These are phyloP conservation scores for Meiosimyza platycephala DNA, from an alignment of 2,888 invertebrate genomes.

Conservation along the genomic window DNA sequence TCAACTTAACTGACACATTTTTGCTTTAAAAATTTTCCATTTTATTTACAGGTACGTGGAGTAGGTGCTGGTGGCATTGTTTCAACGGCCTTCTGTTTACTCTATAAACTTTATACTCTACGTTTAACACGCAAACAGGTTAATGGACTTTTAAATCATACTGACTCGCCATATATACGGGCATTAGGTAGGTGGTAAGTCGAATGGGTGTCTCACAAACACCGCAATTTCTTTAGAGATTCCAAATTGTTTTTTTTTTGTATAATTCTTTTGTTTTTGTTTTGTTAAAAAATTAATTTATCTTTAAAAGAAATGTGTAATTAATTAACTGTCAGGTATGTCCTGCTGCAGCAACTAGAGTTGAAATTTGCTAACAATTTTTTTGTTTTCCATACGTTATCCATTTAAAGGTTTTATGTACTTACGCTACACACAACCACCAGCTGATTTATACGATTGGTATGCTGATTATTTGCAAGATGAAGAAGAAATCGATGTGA, in stretches of 20 bases:
- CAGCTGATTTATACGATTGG: conserved; percentile 96
- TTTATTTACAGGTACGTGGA: conserved; percentile 82
- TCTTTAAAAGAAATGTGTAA: conserved; percentile 10
- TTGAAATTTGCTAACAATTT: conserved; percentile 8
- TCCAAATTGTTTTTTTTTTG: not conserved
- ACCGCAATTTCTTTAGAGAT: conserved; percentile 18
- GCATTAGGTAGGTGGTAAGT: conserved; percentile 81
- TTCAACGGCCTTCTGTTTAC: conserved; percentile 98
- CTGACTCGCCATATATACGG: conserved; percentile 97
- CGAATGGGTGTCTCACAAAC: conserved; percentile 57
- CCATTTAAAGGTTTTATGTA: conserved; percentile 74
- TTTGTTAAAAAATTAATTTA: not conserved
- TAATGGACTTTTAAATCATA: conserved; percentile 92
- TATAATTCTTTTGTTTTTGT: not conserved
- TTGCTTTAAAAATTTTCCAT: conserved; percentile 46
- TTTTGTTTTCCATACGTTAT: conserved; percentile 2
- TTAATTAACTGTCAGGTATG: conserved; percentile 29
- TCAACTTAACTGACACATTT: conserved; percentile 3
- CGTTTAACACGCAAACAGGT: conserved; percentile 97
- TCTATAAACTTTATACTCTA: conserved; percentile 97
- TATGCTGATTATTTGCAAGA: conserved; percentile 96
- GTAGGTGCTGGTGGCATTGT: conserved; percentile 99
- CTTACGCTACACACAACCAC: conserved; percentile 95
- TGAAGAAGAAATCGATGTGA: conserved; percentile 96
- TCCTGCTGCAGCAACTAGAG: conserved; percentile 23